Evolutionary conservation across 2,888 invertebrate genomes (phyloP), one percentile per base, ranked within the genome.

Genomic region (Osedax fenrisi): DNA sequence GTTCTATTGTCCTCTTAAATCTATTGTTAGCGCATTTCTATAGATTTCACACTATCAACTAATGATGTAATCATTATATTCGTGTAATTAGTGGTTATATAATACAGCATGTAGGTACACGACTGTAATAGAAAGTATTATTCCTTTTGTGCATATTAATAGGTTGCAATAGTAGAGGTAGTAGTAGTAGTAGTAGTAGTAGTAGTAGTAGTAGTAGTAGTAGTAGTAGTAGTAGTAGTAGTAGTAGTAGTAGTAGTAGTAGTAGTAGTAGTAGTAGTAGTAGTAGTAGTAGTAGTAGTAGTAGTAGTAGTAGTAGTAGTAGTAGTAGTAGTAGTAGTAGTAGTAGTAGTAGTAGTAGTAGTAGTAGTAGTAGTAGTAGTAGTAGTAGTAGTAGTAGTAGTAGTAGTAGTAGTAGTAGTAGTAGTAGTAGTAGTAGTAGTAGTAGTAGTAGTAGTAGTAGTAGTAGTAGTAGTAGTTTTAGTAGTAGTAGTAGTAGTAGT

Each of bases 121-220:
- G n/a, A n/a, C n/a, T n/a, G n/a, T n/a, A n/a, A n/a, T n/a, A n/a
- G n/a, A n/a, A n/a, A n/a, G n/a, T n/a, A n/a, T n/a, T n/a, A n/a
- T n/a, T n/a, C n/a, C n/a, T n/a, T n/a, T n/a, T n/a, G n/a, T n/a
- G n/a, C n/a, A n/a, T n/a, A n/a, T n/a, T n/a, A 22, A 61, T 21
- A 22, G 23, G 61, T 61, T 22, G 61, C 23, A 61, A 2, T 61
- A 61, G 61, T 61, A 61, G 61, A 22, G 23, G 61, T 61, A 61
- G 61, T 61, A 61, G 61, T 61, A 61, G 61, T 61, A 61, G 61
- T 61, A 61, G 5, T 61, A 61, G 61, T 61, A 61, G 61, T 61
- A 61, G 61, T 61, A 61, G 61, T 61, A 3, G 61, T 61, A 61
- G 61, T 61, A 61, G 61, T 61, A 61, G 2, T 61, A 61, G 61